Base-by-base conservation (phyloP, 2,888 invertebrate species). In the Cinara cedri region DNA sequence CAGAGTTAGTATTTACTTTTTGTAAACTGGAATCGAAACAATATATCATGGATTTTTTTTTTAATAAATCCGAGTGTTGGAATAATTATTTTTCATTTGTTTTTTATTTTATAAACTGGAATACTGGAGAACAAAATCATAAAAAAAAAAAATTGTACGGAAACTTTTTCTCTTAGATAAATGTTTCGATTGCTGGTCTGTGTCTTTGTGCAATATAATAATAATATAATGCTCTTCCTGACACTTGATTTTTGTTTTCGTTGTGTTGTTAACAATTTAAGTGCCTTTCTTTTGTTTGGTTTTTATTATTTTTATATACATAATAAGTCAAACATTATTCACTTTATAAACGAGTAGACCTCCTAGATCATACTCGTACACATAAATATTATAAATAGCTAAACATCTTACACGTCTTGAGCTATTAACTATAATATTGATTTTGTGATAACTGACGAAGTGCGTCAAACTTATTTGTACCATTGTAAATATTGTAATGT, bases 401-500 rank as follows among this genome's bases (percentile, higher is more conserved):
- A 49, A 63, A 60, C 42, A 51, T 78, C 78, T 60, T 51, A 57
- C 68, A 62, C 46, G 14, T 66, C 46, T 74, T 46, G 13, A 78
- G 78, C 78, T 78, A 78, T 78, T n/a, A 51, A 78, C 46, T 78
- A 78, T 70, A 70, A 78, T 78, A 78, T 78, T 78, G 78, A 78
- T 51, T 78, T 70, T 78, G 78, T 78, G 78, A 78, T 78, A 78
- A 78, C 51, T 63, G 78, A n/a, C 78, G 57, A n/a, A 19, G 4
- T 62, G 42, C 70, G 66, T 49, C 78, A 70, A 60, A 60, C 21
- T 49, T 78, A 78, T 70, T 70, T 78, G 78, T 70, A 78, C 78
- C 70, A 78, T 70, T 78, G 78, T 78, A 78, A 78, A 78, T 78
- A 78, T 70, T 78, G 78, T 78, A 78, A 78, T 78, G 70, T 78